These are phyloP conservation scores for Solenopsis fugax DNA, from an alignment of 1,140 invertebrate genomes.

Conservation along the genomic window DNA sequence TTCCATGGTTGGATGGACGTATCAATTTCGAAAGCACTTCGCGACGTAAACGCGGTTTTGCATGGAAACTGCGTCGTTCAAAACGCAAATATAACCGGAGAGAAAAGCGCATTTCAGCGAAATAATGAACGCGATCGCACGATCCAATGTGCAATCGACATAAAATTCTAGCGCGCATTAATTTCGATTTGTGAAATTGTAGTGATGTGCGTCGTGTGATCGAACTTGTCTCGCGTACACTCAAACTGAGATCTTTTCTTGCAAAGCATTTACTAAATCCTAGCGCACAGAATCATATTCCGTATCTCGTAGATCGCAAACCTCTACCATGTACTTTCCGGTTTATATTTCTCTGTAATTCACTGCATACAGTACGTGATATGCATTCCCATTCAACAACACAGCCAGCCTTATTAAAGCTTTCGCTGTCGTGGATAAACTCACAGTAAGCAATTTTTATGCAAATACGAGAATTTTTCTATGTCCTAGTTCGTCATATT, in stretches of 20 bases:
- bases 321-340: not conserved
- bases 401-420: constrained; percentile 41
- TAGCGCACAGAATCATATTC: constrained; percentile 3
- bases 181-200: constrained; percentile 13
- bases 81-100: constrained; percentile 22
- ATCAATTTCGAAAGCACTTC: constrained; percentile 54
- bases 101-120: constrained; percentile 18
- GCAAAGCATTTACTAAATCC: constrained; percentile 21
- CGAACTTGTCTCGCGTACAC: not conserved
- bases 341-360: constrained; percentile 55
- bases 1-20: constrained; percentile 32
- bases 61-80: constrained; percentile 2
- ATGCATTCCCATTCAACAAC: constrained; percentile 39
- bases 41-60: constrained; percentile 14
- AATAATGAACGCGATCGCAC: constrained; percentile 29
- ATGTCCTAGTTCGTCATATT: constrained; percentile 11
- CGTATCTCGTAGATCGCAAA: constrained; percentile 37
- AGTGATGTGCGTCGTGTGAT: not conserved
- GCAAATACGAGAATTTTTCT: constrained; percentile 3
- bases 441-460: constrained; percentile 48
- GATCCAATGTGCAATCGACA: not conserved
- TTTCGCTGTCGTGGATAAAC: constrained; percentile 37
- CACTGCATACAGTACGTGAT: constrained; percentile 38
- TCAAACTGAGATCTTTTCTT: not conserved
- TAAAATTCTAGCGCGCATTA: constrained; percentile 1